A percentile compares a stretch with the other conserved stretches of the same genome.
phyloP scores from a whole-genome alignment of 2,797 vertebrate species.

The Aulostomus chinensis region DNA sequence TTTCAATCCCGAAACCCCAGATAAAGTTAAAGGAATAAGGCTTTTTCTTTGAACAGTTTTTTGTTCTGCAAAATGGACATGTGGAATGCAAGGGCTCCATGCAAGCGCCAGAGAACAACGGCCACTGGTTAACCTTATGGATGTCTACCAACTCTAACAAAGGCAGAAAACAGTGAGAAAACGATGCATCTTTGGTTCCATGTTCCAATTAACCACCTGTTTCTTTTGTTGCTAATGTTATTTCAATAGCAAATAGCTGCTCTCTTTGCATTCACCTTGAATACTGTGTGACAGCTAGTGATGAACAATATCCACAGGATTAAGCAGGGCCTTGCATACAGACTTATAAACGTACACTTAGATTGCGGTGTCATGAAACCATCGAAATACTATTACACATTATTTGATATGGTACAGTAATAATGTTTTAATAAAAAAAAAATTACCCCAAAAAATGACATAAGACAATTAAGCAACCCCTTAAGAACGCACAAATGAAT shows the following conservation, averaged over 20 bases:
- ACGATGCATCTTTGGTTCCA: constrained; percentile 76
- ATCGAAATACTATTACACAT: constrained; percentile 42
- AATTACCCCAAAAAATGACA: constrained; percentile 15
- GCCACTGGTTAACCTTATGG: constrained; percentile 61
- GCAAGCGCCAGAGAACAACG: constrained; percentile 25
- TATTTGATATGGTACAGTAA: constrained; percentile 62
- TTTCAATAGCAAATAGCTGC: constrained; percentile 54
- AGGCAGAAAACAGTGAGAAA: constrained; percentile 44
- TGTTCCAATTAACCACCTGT: neutral
- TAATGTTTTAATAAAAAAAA: constrained; percentile 28
- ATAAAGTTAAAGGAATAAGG: constrained; percentile 20
- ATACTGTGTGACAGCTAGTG: constrained; percentile 39
- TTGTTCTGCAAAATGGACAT: constrained; percentile 31
- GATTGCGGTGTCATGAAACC: constrained; percentile 37
- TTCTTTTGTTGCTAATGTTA: constrained; percentile 36
- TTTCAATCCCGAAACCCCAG: constrained; percentile 19
- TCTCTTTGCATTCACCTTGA: constrained; percentile 35
- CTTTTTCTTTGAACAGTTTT: constrained; percentile 28
- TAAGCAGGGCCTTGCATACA: constrained; percentile 55
- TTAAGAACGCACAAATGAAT: constrained; percentile 62
- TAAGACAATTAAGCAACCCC: constrained; percentile 60
- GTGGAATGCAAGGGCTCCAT: constrained; percentile 69
- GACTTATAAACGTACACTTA: constrained; percentile 29
- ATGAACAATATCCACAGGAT: constrained; percentile 50
- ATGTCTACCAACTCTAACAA: constrained; percentile 38